phyloP scores from a whole-genome alignment of 2,888 invertebrate genomes.

The Tenodera sinensis region DNA sequence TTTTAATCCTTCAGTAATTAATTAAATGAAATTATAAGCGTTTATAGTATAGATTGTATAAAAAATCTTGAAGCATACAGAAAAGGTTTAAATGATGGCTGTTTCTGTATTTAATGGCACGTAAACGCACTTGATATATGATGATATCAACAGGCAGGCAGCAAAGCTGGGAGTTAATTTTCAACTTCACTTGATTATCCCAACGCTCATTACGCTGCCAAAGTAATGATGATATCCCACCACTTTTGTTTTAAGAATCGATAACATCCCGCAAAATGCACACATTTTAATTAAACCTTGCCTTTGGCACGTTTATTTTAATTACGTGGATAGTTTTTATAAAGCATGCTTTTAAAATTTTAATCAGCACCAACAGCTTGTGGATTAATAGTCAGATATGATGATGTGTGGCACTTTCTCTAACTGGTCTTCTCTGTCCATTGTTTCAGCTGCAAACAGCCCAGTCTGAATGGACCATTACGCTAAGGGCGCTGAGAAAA shows the following conservation, averaged over 20 bases:
- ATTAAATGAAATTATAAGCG: too few relatives aligned
- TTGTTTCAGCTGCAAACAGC: constrained; percentile 29
- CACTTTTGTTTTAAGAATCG: not conserved
- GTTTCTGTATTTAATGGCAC: too few relatives aligned
- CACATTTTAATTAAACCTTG: not conserved
- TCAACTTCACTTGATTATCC: too few relatives aligned
- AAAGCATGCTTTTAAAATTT: not conserved
- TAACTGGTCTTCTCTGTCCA: not conserved
- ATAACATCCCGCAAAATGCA: not conserved
- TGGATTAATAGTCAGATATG: not conserved
- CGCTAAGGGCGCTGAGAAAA: constrained; percentile 27
- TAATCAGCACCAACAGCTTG: not conserved
- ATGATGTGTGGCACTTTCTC: not conserved
- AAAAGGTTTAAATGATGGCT: too few relatives aligned
- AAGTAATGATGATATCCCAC: not conserved
- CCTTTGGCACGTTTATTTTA: not conserved
- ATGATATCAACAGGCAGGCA: too few relatives aligned
- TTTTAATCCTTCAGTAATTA: too few relatives aligned
- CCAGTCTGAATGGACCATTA: constrained; percentile 28
- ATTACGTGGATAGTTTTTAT: not conserved
- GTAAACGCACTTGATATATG: too few relatives aligned
- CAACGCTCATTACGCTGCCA: too few relatives aligned
- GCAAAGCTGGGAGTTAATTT: too few relatives aligned
- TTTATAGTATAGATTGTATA: too few relatives aligned
- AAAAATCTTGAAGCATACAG: too few relatives aligned